Evolutionary conservation across 2,113 vertebrate species (phyloP).

Genomic region (Oenanthe melanoleuca): DNA sequence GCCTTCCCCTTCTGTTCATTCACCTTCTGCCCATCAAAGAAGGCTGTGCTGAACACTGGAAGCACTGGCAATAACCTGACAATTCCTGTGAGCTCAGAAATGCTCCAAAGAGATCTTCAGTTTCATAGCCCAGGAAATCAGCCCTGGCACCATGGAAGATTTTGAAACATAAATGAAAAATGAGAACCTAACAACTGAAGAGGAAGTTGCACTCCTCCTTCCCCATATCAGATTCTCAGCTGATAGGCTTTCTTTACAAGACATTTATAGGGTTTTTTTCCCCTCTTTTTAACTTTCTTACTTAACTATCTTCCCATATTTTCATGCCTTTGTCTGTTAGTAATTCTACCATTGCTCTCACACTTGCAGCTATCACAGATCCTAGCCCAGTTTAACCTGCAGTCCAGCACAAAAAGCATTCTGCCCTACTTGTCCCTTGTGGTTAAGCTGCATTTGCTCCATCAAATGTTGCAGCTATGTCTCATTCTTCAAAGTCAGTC

Average conservation of each 20-base stretch:
- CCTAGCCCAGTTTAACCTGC: not conserved
- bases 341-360: not conserved
- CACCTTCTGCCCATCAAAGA: not conserved
- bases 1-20: not conserved
- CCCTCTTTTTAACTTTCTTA: not conserved
- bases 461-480: not conserved
- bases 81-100: not conserved
- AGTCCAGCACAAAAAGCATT: not conserved
- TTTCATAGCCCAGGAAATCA: not conserved
- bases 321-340: not conserved
- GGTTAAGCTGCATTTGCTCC: not conserved
- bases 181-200: too few relatives aligned
- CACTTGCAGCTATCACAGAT: not conserved
- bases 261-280: not conserved
- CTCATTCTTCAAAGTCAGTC: not conserved
- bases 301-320: not conserved
- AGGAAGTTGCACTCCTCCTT: too few relatives aligned
- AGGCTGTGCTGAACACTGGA: not conserved
- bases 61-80: not conserved
- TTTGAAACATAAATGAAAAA: not conserved
- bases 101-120: not conserved
- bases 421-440: not conserved
- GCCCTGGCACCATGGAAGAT: not conserved
- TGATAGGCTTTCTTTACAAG: not conserved
- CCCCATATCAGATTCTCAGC: too few relatives aligned